Evolutionary conservation across 2,888 invertebrate species (phyloP), one percentile per base, ranked within the genome.

Genomic region (Aplocera efformata): DNA sequence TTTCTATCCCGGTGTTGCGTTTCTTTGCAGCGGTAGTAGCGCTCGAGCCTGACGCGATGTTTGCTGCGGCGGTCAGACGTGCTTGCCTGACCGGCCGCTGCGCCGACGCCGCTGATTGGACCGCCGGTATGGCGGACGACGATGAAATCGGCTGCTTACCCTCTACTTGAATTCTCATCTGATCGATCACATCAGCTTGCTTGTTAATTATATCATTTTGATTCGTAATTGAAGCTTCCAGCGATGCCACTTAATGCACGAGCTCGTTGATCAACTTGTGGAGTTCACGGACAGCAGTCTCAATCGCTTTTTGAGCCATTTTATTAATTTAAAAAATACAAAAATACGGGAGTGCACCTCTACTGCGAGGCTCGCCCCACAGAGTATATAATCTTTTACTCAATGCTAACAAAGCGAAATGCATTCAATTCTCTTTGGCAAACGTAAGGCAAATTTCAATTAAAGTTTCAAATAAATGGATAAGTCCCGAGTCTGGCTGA

Each of bases 11-110:
- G 4, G 11, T 7, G 1, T 5, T 31, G 1, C 7, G 20, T 10
- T 26, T 37, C 6, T 26, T 37, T 4, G 6, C 9, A 17, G 30
- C 17, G 7, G 36, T 17, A 25, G 25, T 17, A 25, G 32, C 25
- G 32, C 37, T 26, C 11, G 31, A 21, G 8, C n/a, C n/a, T 8
- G 25, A 6, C 1, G 27, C 27, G 21, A 37, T 31, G 10, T 26
- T 37, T 1, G 31, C 31, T 6, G 25, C 6, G 8, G 37, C 31
- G 1, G 5, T 7, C 9, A 37, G 20, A 1, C 37, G 37, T 8
- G 37, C 37, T 21, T 37, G 30, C 20, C 37, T 10, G 1, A 31
- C 20, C 3, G 37, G 37, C 2, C 31, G 31, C 21, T 25, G 25
- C n/a, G 6, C 1, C 17, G 21, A 21, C n/a, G 22, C n/a, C 1